Percentiles rank a stretch among this genome's conserved stretches.
Evolutionary conservation across 2,113 vertebrate genomes (phyloP).

Genomic region (Channa argus): DNA sequence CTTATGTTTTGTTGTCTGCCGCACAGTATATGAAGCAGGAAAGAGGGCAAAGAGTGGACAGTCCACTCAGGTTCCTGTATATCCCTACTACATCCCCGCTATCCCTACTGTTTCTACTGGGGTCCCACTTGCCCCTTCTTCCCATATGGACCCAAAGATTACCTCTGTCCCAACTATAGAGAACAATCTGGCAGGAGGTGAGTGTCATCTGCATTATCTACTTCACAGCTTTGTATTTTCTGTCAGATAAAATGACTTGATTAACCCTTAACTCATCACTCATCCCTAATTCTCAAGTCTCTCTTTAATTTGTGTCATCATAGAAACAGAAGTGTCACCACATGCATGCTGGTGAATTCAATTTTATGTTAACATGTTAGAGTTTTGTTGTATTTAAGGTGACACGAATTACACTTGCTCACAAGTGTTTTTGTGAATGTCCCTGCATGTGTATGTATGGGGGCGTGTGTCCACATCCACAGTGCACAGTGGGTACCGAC

Average conservation of each 20-base stretch:
- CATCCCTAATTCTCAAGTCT: slow-evolving; percentile 6
- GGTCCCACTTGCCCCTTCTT: slow-evolving; percentile 85
- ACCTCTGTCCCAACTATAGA: slow-evolving; percentile 84
- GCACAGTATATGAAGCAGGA: slow-evolving; percentile 94
- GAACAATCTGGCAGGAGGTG: slow-evolving; percentile 79
- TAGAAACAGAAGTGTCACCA: neutral
- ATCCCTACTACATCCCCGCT: slow-evolving; percentile 93
- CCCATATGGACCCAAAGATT: slow-evolving; percentile 87
- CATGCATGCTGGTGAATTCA: slow-evolving; percentile 35
- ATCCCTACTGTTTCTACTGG: slow-evolving; percentile 89
- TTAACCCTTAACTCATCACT: slow-evolving; percentile 46
- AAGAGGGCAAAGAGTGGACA: slow-evolving; percentile 90
- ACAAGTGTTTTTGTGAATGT: slow-evolving; percentile 10
- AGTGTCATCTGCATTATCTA: slow-evolving; percentile 23
- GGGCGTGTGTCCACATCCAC: slow-evolving; percentile 65
- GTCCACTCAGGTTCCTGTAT: slow-evolving; percentile 86
- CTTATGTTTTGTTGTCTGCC: neutral
- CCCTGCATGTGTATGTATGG: slow-evolving; percentile 33
- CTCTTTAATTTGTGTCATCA: neutral
- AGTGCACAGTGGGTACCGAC: slow-evolving; percentile 92
- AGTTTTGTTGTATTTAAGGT: neutral
- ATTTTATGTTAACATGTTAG: neutral
- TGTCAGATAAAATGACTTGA: slow-evolving; percentile 11
- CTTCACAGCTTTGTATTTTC: neutral
- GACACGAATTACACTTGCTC: neutral